Evolutionary conservation across 2,888 invertebrate species (phyloP).

Genomic region (Lottia scabra): DNA sequence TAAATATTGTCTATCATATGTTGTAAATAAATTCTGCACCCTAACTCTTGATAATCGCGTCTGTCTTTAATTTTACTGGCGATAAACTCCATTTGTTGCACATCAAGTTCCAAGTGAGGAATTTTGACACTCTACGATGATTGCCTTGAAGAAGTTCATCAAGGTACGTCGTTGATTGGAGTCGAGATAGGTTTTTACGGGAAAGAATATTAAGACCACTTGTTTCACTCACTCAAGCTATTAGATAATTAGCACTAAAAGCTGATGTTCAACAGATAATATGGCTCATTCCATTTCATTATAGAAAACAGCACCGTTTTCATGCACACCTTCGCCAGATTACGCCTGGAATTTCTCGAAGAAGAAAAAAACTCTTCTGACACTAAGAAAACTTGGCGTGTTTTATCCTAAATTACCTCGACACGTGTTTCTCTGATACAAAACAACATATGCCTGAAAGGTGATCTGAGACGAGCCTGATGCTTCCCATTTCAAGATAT

Average conservation of each 20-base stretch:
- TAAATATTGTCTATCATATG: slow-evolving; percentile 3
- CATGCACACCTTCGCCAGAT: too few species aligned
- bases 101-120: background rate
- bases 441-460: slow-evolving; percentile 4
- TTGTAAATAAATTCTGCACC: slow-evolving; percentile 4
- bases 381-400: background rate
- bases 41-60: background rate
- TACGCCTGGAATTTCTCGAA: too few species aligned
- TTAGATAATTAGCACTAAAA: too few species aligned
- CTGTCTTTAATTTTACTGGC: slow-evolving; percentile 1
- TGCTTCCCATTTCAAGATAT: background rate
- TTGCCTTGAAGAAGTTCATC: background rate
- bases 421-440: slow-evolving; percentile 5
- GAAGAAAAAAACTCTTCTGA: too few species aligned
- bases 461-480: background rate
- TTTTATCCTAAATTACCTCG: background rate
- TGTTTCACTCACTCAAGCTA: too few species aligned
- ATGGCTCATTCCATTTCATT: too few species aligned
- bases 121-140: background rate
- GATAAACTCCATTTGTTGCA: slow-evolving; percentile 3
- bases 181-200: background rate
- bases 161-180: background rate
- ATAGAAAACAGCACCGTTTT: too few species aligned
- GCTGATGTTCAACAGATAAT: too few species aligned
- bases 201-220: too few species aligned